These are phyloP conservation scores for Latrodectus elegans DNA, from an alignment of 2,888 invertebrate genomes.

Conservation along the genomic window DNA sequence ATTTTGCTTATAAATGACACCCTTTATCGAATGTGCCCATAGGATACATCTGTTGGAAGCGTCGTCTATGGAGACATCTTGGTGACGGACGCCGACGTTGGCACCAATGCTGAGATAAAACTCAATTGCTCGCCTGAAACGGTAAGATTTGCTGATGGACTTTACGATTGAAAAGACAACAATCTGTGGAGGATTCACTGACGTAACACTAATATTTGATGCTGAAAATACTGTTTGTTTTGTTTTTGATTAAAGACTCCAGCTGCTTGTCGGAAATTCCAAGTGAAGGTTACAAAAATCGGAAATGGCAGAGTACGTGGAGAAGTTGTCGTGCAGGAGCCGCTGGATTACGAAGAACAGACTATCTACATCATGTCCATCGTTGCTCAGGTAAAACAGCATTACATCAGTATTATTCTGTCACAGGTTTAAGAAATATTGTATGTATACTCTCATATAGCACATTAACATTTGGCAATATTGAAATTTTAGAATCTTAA, in stretches of 20 bases:
- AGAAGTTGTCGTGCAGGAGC: conserved; percentile 80
- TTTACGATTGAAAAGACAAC: not conserved
- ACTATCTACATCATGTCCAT: conserved; percentile 74
- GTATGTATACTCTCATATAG: too few species aligned
- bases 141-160: conserved; percentile 27
- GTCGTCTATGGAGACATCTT: conserved; percentile 81
- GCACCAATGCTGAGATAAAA: conserved; percentile 82
- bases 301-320: conserved; percentile 83
- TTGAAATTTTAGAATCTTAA: too few species aligned
- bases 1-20: too few species aligned
- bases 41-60: conserved; percentile 80
- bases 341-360: conserved; percentile 84
- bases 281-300: conserved; percentile 74
- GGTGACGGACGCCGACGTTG: conserved; percentile 84
- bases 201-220: too few species aligned
- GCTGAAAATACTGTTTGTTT: too few species aligned
- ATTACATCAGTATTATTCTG: too few species aligned
- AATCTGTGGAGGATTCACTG: too few species aligned
- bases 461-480: too few species aligned
- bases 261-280: conserved; percentile 83
- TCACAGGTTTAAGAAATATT: too few species aligned
- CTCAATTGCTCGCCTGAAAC: conserved; percentile 78
- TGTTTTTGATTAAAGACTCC: conserved; percentile 72
- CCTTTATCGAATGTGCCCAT: too few species aligned
- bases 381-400: conserved; percentile 73